A percentile compares a stretch with the other conserved stretches of the same genome.
Conservation (phyloP, 2,113 vertebrate species). For the Ochotona curzoniae region DNA sequence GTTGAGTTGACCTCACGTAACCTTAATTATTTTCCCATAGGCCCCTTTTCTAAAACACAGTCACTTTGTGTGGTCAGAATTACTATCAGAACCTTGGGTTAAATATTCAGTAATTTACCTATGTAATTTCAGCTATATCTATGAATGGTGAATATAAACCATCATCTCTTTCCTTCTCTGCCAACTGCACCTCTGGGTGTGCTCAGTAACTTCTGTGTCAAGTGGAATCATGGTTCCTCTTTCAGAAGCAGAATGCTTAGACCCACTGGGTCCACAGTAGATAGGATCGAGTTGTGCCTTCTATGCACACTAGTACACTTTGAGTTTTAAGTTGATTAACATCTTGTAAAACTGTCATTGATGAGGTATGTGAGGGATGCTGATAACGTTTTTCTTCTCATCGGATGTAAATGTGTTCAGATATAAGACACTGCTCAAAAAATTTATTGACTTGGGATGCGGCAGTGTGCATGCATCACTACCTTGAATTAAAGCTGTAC, state of each 20-base stretch:
- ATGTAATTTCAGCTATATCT: neutral
- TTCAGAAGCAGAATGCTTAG: conserved; percentile 10
- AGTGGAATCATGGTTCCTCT: neutral
- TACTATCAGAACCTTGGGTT: neutral
- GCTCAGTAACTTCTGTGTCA: neutral
- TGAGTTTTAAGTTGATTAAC: neutral
- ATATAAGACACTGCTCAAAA: neutral
- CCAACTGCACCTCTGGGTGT: neutral
- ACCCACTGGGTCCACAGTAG: neutral
- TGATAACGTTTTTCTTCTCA: neutral
- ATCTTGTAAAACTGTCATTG: neutral
- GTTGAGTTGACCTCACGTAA: neutral
- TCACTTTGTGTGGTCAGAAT: neutral
- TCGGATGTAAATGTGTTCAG: neutral
- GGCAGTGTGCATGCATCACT: neutral
- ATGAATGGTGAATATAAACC: neutral
- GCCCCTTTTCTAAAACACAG: neutral
- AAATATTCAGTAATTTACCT: neutral
- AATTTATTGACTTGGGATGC: neutral
- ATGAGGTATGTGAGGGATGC: neutral
- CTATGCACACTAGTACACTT: neutral
- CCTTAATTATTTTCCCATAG: neutral
- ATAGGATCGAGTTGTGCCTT: neutral
- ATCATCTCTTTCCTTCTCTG: neutral
- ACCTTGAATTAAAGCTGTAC: neutral